A percentile compares a stretch with the other conserved stretches of the same genome.
These are phyloP conservation scores for Turritopsis rubra DNA, from an alignment of 30 jellyfish, hydroid and myxozoan genomes.

Conservation along the genomic window DNA sequence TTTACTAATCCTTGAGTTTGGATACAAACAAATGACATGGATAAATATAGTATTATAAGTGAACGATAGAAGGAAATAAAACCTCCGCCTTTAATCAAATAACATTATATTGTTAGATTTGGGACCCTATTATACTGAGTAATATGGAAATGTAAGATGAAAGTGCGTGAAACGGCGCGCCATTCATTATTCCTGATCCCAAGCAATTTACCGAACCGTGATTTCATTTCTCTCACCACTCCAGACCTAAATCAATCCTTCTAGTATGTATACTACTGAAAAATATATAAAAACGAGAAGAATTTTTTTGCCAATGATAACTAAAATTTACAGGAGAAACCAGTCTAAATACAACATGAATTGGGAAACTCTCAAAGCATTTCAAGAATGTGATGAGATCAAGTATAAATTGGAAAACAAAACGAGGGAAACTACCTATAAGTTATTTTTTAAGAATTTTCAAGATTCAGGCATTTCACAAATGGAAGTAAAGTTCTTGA, in stretches of 20 bases:
- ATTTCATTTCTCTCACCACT: too few relatives aligned
- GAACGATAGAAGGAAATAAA: not conserved
- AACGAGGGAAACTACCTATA: not conserved
- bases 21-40: not conserved
- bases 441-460: not conserved
- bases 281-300: not conserved
- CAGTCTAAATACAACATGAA: too few relatives aligned
- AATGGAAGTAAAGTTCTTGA: not conserved
- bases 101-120: not conserved
- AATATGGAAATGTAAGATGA: too few relatives aligned
- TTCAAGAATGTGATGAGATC: not conserved
- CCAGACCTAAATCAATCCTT: too few relatives aligned
- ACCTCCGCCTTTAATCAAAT: not conserved
- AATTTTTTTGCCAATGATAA: too few relatives aligned
- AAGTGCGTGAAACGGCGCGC: too few relatives aligned
- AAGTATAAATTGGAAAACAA: not conserved
- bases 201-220: too few relatives aligned
- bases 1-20: not conserved
- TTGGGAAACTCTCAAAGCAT: not conserved
- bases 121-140: not conserved
- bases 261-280: too few relatives aligned
- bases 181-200: too few relatives aligned
- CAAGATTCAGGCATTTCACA: not conserved
- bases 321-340: too few relatives aligned
- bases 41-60: not conserved